These are phyloP conservation scores for Spea bombifrons DNA, from an alignment of 2,113 vertebrate species.

Conservation along the genomic window DNA sequence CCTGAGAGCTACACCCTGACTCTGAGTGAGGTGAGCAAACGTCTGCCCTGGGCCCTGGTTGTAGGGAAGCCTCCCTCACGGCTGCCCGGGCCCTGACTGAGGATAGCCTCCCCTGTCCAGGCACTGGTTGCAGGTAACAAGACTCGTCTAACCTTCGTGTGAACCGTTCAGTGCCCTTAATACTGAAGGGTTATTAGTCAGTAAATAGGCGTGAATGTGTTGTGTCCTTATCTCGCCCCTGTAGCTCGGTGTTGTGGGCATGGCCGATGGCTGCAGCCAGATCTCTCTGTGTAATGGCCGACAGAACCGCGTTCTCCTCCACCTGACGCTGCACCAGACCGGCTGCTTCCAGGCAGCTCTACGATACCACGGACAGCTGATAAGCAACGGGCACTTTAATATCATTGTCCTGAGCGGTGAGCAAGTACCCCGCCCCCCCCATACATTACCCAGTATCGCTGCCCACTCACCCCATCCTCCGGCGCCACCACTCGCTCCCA, in stretches of 20 bases:
- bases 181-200: background rate
- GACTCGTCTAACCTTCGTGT: too few species aligned
- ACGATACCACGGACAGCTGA: conserved; percentile 88
- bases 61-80: too few species aligned
- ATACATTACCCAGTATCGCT: too few species aligned
- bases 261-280: conserved; percentile 75
- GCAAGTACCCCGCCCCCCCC: conserved; percentile 35
- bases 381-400: conserved; percentile 96
- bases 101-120: too few species aligned
- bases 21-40: conserved; percentile 66
- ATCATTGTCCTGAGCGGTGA: conserved; percentile 96
- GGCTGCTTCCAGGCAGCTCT: conserved; percentile 92
- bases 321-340: conserved; percentile 79
- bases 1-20: conserved; percentile 85
- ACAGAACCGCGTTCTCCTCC: conserved; percentile 77
- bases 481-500: too few species aligned
- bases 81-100: too few species aligned
- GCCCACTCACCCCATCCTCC: too few species aligned
- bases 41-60: conserved; percentile 48
- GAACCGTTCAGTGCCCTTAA: too few species aligned
- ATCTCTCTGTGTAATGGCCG: conserved; percentile 67
- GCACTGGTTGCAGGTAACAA: too few species aligned
- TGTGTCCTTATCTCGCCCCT: conserved; percentile 46
- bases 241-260: conserved; percentile 89
- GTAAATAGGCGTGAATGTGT: too few species aligned